Conservation (phyloP, 2,888 invertebrate genomes). For the Leptopilina drosophilae region DNA sequence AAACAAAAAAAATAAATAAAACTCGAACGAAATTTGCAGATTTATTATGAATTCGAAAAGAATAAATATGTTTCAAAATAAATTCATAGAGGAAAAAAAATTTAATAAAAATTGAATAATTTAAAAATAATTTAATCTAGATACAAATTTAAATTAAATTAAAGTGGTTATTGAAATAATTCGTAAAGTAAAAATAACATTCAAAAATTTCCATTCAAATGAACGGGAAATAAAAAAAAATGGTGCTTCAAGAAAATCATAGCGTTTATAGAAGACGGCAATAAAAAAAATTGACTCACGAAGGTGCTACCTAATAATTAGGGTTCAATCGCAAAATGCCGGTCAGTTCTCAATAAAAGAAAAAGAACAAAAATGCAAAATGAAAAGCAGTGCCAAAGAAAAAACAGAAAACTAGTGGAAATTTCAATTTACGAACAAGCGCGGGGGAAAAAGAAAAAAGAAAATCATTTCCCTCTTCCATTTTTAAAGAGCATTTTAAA, state of each 20-base stretch:
- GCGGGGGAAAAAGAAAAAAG: neutral
- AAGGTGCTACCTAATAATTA: conserved; percentile 72
- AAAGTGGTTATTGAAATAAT: too few species aligned
- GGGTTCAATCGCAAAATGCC: conserved; percentile 63
- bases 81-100: too few species aligned
- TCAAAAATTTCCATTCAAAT: neutral
- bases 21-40: too few species aligned
- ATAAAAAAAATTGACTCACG: conserved; percentile 65
- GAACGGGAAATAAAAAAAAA: neutral
- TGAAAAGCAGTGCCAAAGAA: conserved; percentile 31
- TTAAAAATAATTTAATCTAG: too few species aligned
- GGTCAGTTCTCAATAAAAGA: conserved; percentile 51
- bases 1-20: too few species aligned
- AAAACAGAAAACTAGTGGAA: neutral
- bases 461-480: conserved; percentile 61
- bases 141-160: too few species aligned
- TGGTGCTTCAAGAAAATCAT: neutral
- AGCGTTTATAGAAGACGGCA: conserved; percentile 14
- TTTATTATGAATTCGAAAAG: too few species aligned
- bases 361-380: neutral
- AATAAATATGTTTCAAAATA: too few species aligned
- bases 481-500: conserved; percentile 8
- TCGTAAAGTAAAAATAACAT: too few species aligned
- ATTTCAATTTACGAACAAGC: conserved; percentile 14
- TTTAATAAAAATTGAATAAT: too few species aligned